Evolutionary conservation across 2,113 vertebrate genomes (phyloP).

Genomic region (Lota lota): DNA sequence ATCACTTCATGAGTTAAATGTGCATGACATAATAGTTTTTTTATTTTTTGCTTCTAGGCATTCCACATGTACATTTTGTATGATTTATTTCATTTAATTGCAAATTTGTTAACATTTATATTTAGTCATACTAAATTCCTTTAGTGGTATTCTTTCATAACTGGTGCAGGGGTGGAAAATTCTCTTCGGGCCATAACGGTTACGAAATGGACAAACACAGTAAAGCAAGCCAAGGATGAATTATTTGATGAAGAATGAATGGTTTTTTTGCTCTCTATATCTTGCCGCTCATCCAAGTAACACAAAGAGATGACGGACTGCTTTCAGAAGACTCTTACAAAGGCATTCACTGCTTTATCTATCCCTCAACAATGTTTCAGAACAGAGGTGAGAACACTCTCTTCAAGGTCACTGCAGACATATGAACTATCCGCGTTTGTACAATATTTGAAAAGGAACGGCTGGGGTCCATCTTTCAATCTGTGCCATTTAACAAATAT

Average conservation of each 20-base stretch:
- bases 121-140: too few relatives aligned
- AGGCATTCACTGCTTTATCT: not conserved
- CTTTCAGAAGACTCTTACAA: not conserved
- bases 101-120: too few relatives aligned
- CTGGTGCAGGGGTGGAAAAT: constrained; percentile 37
- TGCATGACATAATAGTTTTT: too few relatives aligned
- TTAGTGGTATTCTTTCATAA: constrained; percentile 35
- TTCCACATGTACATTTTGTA: too few relatives aligned
- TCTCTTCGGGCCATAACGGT: constrained; percentile 9
- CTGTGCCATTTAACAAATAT: too few relatives aligned
- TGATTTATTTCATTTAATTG: too few relatives aligned
- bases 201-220: constrained; percentile 33
- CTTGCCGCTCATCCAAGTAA: not conserved
- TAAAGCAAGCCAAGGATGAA: constrained; percentile 19
- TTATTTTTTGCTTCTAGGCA: too few relatives aligned
- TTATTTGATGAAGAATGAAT: not conserved
- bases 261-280: not conserved
- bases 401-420: not conserved
- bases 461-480: too few relatives aligned
- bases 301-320: not conserved
- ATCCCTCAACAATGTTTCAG: not conserved
- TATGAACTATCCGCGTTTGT: not conserved
- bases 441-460: not conserved
- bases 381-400: not conserved
- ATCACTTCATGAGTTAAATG: too few relatives aligned